Percentiles rank a stretch among this genome's conserved stretches.
Evolutionary conservation across 2,113 vertebrate genomes (phyloP).

Genomic region (Micronycteris hirsuta): DNA sequence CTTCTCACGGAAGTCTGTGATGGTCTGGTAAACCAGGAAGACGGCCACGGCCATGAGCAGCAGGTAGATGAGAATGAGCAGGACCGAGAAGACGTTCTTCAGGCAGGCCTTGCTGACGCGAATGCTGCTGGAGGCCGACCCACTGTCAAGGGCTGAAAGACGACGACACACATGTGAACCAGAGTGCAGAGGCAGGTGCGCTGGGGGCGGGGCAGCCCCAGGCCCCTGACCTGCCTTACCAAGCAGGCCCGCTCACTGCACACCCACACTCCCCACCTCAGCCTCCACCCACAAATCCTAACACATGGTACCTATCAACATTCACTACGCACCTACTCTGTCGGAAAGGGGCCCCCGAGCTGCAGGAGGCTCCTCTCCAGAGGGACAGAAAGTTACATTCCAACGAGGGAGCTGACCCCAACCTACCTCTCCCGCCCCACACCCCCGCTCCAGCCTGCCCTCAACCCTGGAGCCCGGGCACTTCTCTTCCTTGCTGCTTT

Average conservation of each 20-base stretch:
- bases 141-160: conserved; percentile 78
- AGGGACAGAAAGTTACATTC: background rate
- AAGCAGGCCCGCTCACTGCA: background rate
- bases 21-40: conserved; percentile 97
- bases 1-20: conserved; percentile 93
- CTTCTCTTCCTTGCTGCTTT: background rate
- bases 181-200: background rate
- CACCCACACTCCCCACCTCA: background rate
- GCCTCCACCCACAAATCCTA: background rate
- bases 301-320: background rate
- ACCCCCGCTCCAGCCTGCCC: background rate
- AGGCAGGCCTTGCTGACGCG: conserved; percentile 92
- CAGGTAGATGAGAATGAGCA: conserved; percentile 95
- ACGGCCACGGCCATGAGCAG: conserved; percentile 91
- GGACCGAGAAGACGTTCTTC: conserved; percentile 92
- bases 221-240: background rate
- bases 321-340: background rate
- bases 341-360: background rate
- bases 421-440: background rate
- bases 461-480: background rate
- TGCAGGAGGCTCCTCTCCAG: background rate
- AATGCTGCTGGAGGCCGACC: conserved; percentile 74
- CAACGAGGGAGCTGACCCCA: background rate
- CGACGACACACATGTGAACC: background rate
- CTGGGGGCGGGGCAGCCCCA: accelerated